phyloP scores from a whole-genome alignment of 2,797 vertebrate species.

The Varecia variegata region DNA sequence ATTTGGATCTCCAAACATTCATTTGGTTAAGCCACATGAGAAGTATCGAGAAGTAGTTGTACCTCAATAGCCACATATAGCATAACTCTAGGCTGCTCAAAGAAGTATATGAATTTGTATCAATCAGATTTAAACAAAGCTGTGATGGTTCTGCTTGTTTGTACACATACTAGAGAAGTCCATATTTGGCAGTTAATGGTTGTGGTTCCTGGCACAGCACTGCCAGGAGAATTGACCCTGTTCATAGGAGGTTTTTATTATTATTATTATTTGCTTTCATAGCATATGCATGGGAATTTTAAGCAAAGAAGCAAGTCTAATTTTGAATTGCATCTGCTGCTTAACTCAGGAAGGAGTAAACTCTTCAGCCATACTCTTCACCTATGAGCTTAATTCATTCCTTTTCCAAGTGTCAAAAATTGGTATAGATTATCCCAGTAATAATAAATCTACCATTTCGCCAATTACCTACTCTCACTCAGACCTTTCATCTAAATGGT shows the following conservation, averaged over 20 bases:
- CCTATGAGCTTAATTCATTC: background rate
- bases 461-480: background rate
- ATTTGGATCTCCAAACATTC: background rate
- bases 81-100: background rate
- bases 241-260: background rate
- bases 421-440: background rate
- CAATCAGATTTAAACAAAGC: background rate
- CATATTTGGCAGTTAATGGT: background rate
- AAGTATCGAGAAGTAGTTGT: background rate
- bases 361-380: background rate
- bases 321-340: background rate
- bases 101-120: too few relatives aligned
- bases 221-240: too few relatives aligned
- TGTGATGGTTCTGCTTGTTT: too few relatives aligned
- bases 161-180: fast-evolving
- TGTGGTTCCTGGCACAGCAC: background rate
- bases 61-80: too few relatives aligned
- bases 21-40: background rate
- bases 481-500: background rate
- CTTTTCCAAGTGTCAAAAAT: background rate
- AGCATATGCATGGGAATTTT: background rate
- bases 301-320: background rate
- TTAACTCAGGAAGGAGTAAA: background rate
- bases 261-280: background rate
- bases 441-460: background rate